Percentiles rank a stretch among this genome's conserved stretches.
These are phyloP conservation scores for Acronicta psi DNA, from an alignment of 2,888 invertebrate genomes.

Conservation along the genomic window DNA sequence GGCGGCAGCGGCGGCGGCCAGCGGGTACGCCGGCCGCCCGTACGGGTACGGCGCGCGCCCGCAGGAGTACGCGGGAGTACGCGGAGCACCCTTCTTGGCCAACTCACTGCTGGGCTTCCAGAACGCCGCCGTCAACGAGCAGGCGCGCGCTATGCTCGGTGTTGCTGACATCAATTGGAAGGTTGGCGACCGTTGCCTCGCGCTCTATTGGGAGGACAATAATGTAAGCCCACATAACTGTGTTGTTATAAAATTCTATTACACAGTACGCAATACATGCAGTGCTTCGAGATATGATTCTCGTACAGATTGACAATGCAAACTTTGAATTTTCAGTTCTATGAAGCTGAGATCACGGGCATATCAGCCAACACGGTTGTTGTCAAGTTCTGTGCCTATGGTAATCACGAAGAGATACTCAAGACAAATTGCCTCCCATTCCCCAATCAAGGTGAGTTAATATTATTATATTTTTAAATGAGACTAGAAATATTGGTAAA, in stretches of 20 bases:
- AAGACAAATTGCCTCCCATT: constrained; percentile 94
- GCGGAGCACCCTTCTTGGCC: constrained; percentile 78
- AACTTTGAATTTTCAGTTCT: constrained; percentile 89
- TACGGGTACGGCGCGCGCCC: constrained; percentile 71
- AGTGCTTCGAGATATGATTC: no score
- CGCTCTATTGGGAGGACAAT: constrained; percentile 98
- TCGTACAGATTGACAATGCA: no score
- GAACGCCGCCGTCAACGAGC: constrained; percentile 86
- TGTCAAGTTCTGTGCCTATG: constrained; percentile 95
- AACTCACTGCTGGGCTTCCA: constrained; percentile 85
- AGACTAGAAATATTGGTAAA: no score
- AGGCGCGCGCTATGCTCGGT: constrained; percentile 87
- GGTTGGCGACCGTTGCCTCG: constrained; percentile 94
- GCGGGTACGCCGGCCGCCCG: constrained; percentile 66
- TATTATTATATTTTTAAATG: no score
- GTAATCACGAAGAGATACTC: constrained; percentile 96
- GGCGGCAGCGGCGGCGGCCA: constrained; percentile 36
- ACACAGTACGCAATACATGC: no score
- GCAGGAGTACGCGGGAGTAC: constrained; percentile 69
- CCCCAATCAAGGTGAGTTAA: constrained; percentile 78
- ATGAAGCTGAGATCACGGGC: constrained; percentile 94
- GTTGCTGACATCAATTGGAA: constrained; percentile 91
- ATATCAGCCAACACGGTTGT: constrained; percentile 95
- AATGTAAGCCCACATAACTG: constrained; percentile 88
- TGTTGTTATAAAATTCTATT: background rate